Percentiles rank a stretch among this genome's conserved stretches.
phyloP scores from a whole-genome alignment of 2,888 invertebrate species.

The Folsomia manolachei region DNA sequence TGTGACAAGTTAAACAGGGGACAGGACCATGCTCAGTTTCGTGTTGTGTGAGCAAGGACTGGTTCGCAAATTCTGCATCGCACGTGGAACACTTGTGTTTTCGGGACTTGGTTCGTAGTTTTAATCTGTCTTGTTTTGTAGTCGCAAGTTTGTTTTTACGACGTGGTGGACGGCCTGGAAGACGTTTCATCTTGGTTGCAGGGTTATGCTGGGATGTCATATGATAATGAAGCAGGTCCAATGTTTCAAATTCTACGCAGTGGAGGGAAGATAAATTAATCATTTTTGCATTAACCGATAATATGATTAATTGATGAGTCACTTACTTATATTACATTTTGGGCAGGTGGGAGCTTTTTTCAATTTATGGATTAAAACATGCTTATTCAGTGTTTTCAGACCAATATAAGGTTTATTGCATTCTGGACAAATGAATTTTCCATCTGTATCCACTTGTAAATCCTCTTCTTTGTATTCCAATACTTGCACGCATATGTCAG shows the following conservation, averaged over 20 bases:
- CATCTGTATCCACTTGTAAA: not conserved
- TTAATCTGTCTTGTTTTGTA: conserved; percentile 9
- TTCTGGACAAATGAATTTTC: conserved; percentile 18
- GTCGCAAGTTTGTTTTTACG: not conserved
- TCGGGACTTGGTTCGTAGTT: not conserved
- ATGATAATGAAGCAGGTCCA: conserved; percentile 13
- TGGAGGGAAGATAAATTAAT: too few relatives aligned
- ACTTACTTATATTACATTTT: conserved; percentile 21
- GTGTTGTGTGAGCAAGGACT: not conserved
- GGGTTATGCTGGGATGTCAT: conserved; percentile 5
- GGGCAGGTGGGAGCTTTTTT: conserved; percentile 12
- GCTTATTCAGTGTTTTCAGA: conserved; percentile 22
- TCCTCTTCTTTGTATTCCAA: conserved; percentile 14
- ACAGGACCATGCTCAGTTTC: conserved; percentile 1
- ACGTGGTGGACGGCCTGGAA: not conserved
- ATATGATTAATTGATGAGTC: too few relatives aligned
- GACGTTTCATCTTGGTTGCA: not conserved
- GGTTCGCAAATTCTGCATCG: conserved; percentile 5
- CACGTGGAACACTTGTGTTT: conserved; percentile 19
- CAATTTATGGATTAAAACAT: conserved; percentile 18
- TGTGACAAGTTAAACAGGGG: conserved; percentile 20
- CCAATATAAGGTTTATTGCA: conserved; percentile 23
- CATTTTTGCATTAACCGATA: too few relatives aligned
- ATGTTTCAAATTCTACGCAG: conserved; percentile 9
- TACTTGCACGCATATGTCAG: not conserved